Conservation (phyloP, 2,888 invertebrate genomes). For the Drosophila limbata region DNA sequence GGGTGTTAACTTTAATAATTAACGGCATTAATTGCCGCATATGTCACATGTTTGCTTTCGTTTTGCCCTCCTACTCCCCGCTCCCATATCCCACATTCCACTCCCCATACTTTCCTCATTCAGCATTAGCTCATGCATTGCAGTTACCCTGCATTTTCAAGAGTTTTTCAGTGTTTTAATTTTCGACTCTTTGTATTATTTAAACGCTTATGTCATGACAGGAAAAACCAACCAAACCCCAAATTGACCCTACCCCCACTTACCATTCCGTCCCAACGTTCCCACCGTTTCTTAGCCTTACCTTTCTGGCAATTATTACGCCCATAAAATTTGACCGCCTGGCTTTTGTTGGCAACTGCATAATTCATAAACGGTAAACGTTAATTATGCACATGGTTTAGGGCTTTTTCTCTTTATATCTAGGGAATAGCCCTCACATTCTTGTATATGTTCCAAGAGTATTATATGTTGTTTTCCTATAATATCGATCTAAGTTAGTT, state of each 20-base stretch:
- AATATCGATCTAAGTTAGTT: background rate
- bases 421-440: background rate
- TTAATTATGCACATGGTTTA: conserved; percentile 48
- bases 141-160: conserved; percentile 55
- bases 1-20: conserved; percentile 80
- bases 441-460: background rate
- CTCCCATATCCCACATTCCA: background rate
- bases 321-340: conserved; percentile 41
- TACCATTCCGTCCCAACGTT: background rate
- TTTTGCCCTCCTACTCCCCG: background rate
- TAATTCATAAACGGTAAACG: conserved; percentile 61
- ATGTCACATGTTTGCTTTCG: conserved; percentile 78
- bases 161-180: conserved; percentile 33
- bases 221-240: conserved; percentile 13
- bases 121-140: conserved; percentile 9
- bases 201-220: conserved; percentile 72
- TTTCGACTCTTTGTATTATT: conserved; percentile 50
- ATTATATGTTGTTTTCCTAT: background rate
- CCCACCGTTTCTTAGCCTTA: background rate
- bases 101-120: background rate
- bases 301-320: conserved; percentile 16
- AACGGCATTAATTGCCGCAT: conserved; percentile 81
- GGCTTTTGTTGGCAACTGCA: conserved; percentile 37
- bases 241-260: background rate
- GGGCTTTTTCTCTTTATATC: conserved; percentile 9